These are phyloP conservation scores for Hemaris fuciformis DNA, from an alignment of 2,888 invertebrate species.

Conservation along the genomic window DNA sequence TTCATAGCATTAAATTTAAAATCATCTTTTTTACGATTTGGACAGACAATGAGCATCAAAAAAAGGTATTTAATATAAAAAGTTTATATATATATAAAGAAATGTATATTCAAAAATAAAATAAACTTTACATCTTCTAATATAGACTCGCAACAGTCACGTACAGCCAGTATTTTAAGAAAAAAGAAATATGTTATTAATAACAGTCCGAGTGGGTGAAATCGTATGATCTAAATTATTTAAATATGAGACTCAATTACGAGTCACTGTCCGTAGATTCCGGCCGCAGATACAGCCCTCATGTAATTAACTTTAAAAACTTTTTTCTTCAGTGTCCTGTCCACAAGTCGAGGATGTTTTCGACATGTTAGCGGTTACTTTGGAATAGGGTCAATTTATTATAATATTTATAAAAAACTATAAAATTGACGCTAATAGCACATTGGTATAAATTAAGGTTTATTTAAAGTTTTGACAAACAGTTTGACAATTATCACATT, in stretches of 20 bases:
- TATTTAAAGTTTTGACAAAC: neutral
- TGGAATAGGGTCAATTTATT: constrained; percentile 40
- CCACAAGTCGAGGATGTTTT: constrained; percentile 43
- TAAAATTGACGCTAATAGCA: constrained; percentile 13
- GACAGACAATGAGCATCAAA: no score
- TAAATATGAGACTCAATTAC: constrained; percentile 67
- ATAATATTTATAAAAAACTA: constrained; percentile 26
- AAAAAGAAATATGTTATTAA: constrained; percentile 36
- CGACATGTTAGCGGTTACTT: constrained; percentile 56
- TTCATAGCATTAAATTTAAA: no score
- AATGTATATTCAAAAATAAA: neutral
- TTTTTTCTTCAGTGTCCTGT: constrained; percentile 39
- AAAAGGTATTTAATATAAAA: no score
- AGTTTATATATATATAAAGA: no score
- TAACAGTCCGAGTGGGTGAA: constrained; percentile 37
- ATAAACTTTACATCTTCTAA: no score
- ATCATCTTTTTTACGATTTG: no score
- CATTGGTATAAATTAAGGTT: neutral
- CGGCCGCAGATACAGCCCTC: constrained; percentile 56
- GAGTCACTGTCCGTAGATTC: constrained; percentile 53
- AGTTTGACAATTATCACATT: neutral
- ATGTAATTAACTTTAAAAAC: constrained; percentile 60
- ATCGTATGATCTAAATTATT: constrained; percentile 53
- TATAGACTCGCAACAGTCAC: no score
- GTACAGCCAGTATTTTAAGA: neutral